Percentiles rank a stretch among this genome's conserved stretches.
Conservation (phyloP, 2,797 vertebrate species). For the Anguilla obscura region DNA sequence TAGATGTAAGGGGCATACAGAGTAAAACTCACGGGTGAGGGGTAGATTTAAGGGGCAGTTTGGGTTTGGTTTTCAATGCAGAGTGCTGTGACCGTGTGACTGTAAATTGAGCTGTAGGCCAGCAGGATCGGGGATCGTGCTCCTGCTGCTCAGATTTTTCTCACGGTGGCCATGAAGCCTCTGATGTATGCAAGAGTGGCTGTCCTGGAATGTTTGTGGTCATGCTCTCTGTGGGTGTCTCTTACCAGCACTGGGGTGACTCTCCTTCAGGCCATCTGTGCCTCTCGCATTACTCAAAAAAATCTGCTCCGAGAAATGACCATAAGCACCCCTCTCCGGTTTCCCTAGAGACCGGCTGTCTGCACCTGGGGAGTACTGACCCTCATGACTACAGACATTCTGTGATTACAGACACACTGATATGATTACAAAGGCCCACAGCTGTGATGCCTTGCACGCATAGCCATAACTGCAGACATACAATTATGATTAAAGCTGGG, state of each 20-base stretch:
- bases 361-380: conserved; percentile 1
- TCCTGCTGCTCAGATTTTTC: background rate
- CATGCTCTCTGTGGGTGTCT: background rate
- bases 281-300: background rate
- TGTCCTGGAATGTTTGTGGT: background rate
- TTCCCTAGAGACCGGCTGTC: background rate
- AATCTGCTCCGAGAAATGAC: background rate
- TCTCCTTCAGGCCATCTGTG: background rate
- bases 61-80: background rate
- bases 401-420: background rate
- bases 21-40: no score
- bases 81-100: background rate
- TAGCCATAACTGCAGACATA: background rate
- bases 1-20: background rate
- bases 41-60: no score
- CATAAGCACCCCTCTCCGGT: background rate
- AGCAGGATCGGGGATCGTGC: background rate
- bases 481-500: background rate
- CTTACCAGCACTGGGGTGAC: background rate
- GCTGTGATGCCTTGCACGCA: background rate
- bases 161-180: conserved; percentile 4
- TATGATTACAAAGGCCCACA: background rate
- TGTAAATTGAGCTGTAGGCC: background rate
- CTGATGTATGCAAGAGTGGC: background rate
- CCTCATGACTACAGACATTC: background rate